Evolutionary conservation across 2,797 vertebrate genomes (phyloP).

Genomic region (Lepidocolaptes lacrymiger): DNA sequence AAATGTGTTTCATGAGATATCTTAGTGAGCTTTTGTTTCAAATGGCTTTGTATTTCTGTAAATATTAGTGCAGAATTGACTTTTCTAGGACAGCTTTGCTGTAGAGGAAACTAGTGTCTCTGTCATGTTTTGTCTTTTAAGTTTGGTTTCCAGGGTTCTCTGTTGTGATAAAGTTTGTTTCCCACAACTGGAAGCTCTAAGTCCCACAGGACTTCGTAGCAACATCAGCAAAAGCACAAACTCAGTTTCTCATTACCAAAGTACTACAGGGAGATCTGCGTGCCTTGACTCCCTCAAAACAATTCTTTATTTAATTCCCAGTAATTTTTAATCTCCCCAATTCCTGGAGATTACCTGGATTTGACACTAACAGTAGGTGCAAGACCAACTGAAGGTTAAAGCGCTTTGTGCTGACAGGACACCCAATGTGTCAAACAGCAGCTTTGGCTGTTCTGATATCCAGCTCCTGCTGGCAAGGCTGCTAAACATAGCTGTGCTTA

Average conservation of each 20-base stretch:
- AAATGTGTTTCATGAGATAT: background rate
- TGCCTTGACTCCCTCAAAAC: background rate
- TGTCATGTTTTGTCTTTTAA: background rate
- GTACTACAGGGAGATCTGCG: background rate
- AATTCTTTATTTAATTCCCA: background rate
- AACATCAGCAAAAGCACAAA: background rate
- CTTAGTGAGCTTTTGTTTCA: background rate
- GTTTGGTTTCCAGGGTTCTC: constrained; percentile 4
- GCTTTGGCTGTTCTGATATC: constrained; percentile 31
- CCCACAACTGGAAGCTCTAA: background rate
- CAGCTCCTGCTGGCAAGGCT: constrained; percentile 27
- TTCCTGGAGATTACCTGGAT: background rate
- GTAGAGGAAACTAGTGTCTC: background rate
- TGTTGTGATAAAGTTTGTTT: constrained; percentile 9
- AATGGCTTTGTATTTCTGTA: background rate
- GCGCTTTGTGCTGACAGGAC: constrained; percentile 68
- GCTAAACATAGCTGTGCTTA: constrained; percentile 61
- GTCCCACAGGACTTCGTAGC: constrained; percentile 15
- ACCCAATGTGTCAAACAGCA: constrained; percentile 57
- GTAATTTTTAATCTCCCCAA: background rate
- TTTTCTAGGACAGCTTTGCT: background rate
- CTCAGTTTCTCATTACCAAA: background rate
- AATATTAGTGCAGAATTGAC: background rate
- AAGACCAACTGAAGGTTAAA: background rate
- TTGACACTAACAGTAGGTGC: background rate